Evolutionary conservation across 2,888 invertebrate genomes (phyloP).

Genomic region (Stenoptilia bipunctidactyla): DNA sequence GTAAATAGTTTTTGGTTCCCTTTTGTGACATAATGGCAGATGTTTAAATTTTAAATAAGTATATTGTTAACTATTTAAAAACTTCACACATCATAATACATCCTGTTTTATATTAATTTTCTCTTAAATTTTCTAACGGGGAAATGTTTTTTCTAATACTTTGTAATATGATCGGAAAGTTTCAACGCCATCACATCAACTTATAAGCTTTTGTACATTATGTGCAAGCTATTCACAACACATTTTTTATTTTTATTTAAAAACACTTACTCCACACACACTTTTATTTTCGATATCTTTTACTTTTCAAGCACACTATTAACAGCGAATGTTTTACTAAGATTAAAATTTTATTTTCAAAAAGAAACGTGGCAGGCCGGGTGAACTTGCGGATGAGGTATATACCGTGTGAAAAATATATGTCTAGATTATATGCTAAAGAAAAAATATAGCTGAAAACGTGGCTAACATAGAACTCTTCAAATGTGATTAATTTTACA

Average conservation of each 20-base stretch:
- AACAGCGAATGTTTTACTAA: conserved; percentile 65
- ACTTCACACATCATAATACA: too few relatives aligned
- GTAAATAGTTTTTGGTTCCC: too few relatives aligned
- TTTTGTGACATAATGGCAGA: too few relatives aligned
- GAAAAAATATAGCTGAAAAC: conserved; percentile 34
- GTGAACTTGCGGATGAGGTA: conserved; percentile 84
- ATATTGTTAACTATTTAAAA: too few relatives aligned
- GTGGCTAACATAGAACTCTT: conserved; percentile 65
- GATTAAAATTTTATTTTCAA: conserved; percentile 65
- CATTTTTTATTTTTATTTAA: neutral
- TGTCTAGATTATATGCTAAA: conserved; percentile 63
- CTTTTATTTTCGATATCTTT: conserved; percentile 15
- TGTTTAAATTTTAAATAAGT: too few relatives aligned
- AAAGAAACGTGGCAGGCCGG: conserved; percentile 82
- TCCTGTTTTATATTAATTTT: too few relatives aligned
- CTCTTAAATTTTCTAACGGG: too few relatives aligned
- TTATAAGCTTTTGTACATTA: too few relatives aligned
- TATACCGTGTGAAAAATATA: conserved; percentile 58
- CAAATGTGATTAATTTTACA: conserved; percentile 46
- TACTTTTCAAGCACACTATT: conserved; percentile 30
- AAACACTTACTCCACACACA: conserved; percentile 5
- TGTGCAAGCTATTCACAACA: neutral
- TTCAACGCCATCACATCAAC: too few relatives aligned
- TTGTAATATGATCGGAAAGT: too few relatives aligned
- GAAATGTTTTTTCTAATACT: too few relatives aligned